Evolutionary conservation across 2,797 vertebrate genomes (phyloP).

Genomic region (Orientallactaga sibirica): DNA sequence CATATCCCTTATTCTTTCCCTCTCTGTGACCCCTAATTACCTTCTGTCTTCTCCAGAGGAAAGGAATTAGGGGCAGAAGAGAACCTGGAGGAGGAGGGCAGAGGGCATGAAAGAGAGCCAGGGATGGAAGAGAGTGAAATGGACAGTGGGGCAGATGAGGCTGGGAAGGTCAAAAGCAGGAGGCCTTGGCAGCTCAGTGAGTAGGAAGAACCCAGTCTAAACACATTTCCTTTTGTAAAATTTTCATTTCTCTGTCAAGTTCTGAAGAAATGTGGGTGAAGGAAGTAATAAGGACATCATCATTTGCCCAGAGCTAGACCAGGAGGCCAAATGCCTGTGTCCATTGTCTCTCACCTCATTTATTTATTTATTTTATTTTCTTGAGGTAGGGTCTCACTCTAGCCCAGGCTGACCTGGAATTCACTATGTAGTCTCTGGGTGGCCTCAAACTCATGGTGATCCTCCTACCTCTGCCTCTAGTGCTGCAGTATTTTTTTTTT

Average conservation of each 20-base stretch:
- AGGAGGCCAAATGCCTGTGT: conserved; percentile 35
- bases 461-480: too few relatives aligned
- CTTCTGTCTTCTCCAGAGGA: neutral
- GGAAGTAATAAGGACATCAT: neutral
- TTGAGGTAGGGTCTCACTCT: too few relatives aligned
- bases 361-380: too few relatives aligned
- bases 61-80: neutral
- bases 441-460: too few relatives aligned
- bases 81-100: conserved; percentile 10
- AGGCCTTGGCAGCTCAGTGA: neutral
- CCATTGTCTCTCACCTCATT: neutral
- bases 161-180: neutral
- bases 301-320: neutral
- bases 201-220: neutral
- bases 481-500: too few relatives aligned
- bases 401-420: too few relatives aligned
- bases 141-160: neutral
- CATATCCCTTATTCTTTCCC: neutral
- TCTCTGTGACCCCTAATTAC: neutral
- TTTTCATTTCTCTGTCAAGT: conserved; percentile 36
- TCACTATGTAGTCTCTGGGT: too few relatives aligned
- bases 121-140: neutral
- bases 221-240: neutral
- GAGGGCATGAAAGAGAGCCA: neutral
- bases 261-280: neutral